Evolutionary conservation across 2,888 invertebrate species (phyloP).

Genomic region (Deilephila porcellus): DNA sequence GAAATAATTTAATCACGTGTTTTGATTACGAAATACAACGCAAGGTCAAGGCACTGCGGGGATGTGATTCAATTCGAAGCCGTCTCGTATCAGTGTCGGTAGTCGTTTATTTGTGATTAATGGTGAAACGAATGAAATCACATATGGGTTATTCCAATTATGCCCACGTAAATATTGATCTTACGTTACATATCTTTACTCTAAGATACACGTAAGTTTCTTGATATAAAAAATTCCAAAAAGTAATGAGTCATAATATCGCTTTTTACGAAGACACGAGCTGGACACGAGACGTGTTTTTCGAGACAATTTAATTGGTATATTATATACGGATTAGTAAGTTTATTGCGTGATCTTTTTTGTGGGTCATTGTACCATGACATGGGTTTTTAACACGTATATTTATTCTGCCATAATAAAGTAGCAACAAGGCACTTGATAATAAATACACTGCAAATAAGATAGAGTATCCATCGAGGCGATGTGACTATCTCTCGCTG

Average conservation of each 20-base stretch:
- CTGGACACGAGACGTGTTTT: neutral
- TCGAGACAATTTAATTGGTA: constrained; percentile 10
- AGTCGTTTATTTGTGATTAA: neutral
- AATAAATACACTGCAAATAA: too few species aligned
- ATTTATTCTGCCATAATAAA: too few species aligned
- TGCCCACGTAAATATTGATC: neutral
- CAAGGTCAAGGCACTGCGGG: constrained; percentile 6
- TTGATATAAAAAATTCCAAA: constrained; percentile 19
- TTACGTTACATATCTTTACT: neutral
- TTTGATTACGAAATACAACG: constrained; percentile 12
- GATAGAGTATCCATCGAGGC: too few species aligned
- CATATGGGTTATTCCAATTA: constrained; percentile 11
- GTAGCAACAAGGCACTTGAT: too few species aligned
- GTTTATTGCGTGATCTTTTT: neutral
- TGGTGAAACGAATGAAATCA: constrained; percentile 11
- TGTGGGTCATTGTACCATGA: neutral
- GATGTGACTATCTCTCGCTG: too few species aligned
- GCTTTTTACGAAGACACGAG: neutral
- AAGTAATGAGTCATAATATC: constrained; percentile 1
- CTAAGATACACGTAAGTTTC: neutral
- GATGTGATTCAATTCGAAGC: neutral
- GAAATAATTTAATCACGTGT: constrained; percentile 6
- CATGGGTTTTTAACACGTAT: neutral
- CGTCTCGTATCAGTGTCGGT: neutral
- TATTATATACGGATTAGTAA: neutral